A percentile compares a stretch with the other conserved stretches of the same genome.
Evolutionary conservation across 2,888 invertebrate species (phyloP).

Genomic region (Melanostoma scalare): DNA sequence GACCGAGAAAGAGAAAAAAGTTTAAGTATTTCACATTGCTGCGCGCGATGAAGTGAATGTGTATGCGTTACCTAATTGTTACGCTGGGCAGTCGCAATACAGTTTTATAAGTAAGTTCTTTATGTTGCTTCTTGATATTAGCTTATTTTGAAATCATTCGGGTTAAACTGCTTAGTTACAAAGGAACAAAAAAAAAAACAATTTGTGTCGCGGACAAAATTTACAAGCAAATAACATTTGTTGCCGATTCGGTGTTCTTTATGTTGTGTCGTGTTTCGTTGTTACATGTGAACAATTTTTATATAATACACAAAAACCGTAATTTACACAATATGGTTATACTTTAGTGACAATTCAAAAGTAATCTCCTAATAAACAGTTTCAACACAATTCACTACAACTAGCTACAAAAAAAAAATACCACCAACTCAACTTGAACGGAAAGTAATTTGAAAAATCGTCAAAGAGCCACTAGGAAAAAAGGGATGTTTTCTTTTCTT

Average conservation of each 20-base stretch:
- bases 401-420: constrained; percentile 43
- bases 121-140: constrained; percentile 57
- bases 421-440: constrained; percentile 43
- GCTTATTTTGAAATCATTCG: constrained; percentile 10
- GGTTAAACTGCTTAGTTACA: constrained; percentile 34
- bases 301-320: not conserved
- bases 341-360: constrained; percentile 51
- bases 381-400: constrained; percentile 63
- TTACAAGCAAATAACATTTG: constrained; percentile 3
- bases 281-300: constrained; percentile 58
- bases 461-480: constrained; percentile 49
- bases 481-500: constrained; percentile 23
- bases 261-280: constrained; percentile 68
- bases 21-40: constrained; percentile 52
- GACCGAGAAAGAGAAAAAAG: constrained; percentile 38
- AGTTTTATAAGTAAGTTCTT: constrained; percentile 63
- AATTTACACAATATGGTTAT: constrained; percentile 41
- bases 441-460: constrained; percentile 37
- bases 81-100: constrained; percentile 71
- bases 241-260: constrained; percentile 59
- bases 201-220: constrained; percentile 41
- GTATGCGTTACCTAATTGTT: constrained; percentile 70
- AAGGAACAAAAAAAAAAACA: not conserved
- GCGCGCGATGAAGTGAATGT: constrained; percentile 61
- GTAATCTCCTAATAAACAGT: constrained; percentile 48